Evolutionary conservation across 53 echinoderm and acorn worm genomes (phyloP).

Genomic region (Echinarachnius parma): DNA sequence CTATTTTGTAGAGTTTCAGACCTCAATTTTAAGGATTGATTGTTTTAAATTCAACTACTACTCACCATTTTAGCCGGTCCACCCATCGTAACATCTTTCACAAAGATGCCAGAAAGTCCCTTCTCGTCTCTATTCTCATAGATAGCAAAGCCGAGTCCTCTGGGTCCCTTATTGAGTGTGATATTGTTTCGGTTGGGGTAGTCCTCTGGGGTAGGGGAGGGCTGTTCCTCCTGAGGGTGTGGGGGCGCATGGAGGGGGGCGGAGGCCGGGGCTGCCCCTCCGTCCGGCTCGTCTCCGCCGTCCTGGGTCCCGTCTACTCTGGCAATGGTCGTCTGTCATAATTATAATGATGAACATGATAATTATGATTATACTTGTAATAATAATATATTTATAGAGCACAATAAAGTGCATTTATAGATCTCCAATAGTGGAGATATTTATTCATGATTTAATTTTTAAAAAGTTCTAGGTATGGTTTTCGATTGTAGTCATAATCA

Average conservation of each 20-base stretch:
- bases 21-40: neutral
- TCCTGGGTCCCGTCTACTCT: constrained; percentile 4
- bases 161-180: constrained; percentile 65
- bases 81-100: constrained; percentile 72
- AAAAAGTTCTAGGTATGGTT: no score
- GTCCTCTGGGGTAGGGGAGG: constrained; percentile 14
- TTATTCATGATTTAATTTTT: no score
- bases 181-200: constrained; percentile 75
- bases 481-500: no score
- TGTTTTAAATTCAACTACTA: no score
- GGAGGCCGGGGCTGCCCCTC: neutral
- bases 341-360: neutral
- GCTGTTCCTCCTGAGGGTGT: neutral
- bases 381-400: no score
- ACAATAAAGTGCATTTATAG: no score
- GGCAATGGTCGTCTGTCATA: constrained; percentile 13
- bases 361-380: no score
- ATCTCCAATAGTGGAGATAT: no score
- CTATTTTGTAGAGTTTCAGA: neutral
- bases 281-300: neutral
- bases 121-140: constrained; percentile 61
- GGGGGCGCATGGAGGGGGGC: neutral
- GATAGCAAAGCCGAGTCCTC: constrained; percentile 83
- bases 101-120: constrained; percentile 73
- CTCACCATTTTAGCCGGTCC: constrained; percentile 78